Percentiles rank a stretch among this genome's conserved stretches.
phyloP scores from a whole-genome alignment of 2,113 vertebrate species.

The Corythaeola cristata region DNA sequence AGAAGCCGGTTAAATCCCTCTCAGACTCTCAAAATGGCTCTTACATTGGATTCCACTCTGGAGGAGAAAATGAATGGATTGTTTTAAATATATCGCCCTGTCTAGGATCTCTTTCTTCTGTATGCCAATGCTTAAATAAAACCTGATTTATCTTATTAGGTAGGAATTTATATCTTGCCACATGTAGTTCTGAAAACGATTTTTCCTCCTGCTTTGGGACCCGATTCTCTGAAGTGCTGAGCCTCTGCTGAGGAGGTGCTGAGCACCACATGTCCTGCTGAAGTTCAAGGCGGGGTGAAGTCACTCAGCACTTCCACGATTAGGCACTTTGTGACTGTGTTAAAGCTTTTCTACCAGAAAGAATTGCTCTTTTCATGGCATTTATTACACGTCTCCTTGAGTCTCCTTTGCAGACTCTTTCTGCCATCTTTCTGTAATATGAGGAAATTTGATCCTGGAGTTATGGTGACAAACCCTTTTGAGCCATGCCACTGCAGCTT shows the following conservation, averaged over 20 bases:
- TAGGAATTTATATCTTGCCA: constrained; percentile 41
- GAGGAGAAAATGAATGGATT: constrained; percentile 35
- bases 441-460: constrained; percentile 59
- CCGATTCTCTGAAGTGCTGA: neutral
- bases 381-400: constrained; percentile 61
- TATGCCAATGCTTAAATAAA: constrained; percentile 44
- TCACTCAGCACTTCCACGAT: constrained; percentile 47
- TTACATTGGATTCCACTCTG: constrained; percentile 21
- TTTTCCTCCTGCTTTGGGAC: constrained; percentile 47
- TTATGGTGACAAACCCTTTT: constrained; percentile 62
- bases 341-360: constrained; percentile 57
- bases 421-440: constrained; percentile 68
- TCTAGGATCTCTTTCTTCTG: constrained; percentile 52
- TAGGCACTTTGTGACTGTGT: constrained; percentile 45
- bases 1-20: neutral
- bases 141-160: constrained; percentile 66
- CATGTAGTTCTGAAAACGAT: neutral
- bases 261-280: neutral
- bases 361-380: constrained; percentile 45
- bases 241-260: neutral
- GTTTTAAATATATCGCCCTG: constrained; percentile 39
- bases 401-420: constrained; percentile 61
- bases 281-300: constrained; percentile 19
- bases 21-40: neutral
- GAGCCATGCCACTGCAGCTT: constrained; percentile 15